A percentile compares a stretch with the other conserved stretches of the same genome.
Conservation (phyloP, 2,888 invertebrate species). For the Selenia dentaria region DNA sequence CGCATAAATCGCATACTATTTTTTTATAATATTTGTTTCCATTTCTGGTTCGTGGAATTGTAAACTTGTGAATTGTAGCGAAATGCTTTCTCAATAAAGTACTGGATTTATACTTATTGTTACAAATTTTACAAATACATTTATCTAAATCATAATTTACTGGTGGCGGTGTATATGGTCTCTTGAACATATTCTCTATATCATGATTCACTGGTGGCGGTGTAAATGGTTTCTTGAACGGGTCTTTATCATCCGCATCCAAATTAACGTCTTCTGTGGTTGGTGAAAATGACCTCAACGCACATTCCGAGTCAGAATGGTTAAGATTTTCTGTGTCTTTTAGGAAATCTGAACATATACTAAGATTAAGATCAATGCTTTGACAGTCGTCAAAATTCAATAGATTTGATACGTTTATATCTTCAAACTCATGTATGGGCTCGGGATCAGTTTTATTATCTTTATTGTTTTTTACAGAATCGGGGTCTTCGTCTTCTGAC, state of each 20-base stretch:
- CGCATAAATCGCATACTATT: slow-evolving; percentile 54
- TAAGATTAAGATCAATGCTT: slow-evolving; percentile 16
- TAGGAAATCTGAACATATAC: slow-evolving; percentile 14
- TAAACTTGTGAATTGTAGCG: slow-evolving; percentile 44
- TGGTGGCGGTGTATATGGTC: slow-evolving; percentile 19
- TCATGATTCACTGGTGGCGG: slow-evolving; percentile 42
- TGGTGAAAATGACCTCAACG: background rate
- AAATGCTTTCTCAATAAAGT: slow-evolving; percentile 54
- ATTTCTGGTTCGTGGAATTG: slow-evolving; percentile 17
- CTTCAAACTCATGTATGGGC: no score
- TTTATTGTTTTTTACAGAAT: no score
- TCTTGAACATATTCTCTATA: background rate
- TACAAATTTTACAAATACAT: slow-evolving; percentile 56
- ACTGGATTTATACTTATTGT: slow-evolving; percentile 43
- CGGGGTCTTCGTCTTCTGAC: slow-evolving; percentile 4
- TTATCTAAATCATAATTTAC: slow-evolving; percentile 50
- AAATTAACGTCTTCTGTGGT: slow-evolving; percentile 1
- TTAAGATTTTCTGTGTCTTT: background rate
- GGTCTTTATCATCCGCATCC: slow-evolving; percentile 9
- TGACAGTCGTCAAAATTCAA: slow-evolving; percentile 12
- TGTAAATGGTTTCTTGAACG: slow-evolving; percentile 25
- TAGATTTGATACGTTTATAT: slow-evolving; percentile 23
- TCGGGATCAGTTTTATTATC: no score
- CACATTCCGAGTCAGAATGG: background rate
- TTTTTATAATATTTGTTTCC: background rate